These are phyloP conservation scores for Mimumesa dahlbomi DNA, from an alignment of 2,888 invertebrate genomes.

Conservation along the genomic window DNA sequence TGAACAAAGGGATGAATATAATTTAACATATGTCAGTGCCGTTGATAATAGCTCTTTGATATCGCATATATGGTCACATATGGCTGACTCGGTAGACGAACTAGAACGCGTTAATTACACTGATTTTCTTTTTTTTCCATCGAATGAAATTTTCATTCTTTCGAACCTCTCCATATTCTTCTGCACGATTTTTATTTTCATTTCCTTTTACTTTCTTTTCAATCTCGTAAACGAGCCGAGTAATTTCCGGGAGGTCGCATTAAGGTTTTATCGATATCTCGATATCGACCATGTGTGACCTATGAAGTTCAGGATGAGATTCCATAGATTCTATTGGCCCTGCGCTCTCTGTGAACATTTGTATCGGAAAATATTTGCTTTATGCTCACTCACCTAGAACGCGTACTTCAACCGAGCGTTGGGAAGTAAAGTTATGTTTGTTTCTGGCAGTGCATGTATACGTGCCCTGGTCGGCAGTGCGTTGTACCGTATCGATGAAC, in stretches of 20 bases:
- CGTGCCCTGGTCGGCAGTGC: constrained; percentile 81
- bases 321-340: constrained; percentile 21
- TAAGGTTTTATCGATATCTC: too few relatives aligned
- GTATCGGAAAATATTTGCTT: constrained; percentile 37
- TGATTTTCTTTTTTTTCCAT: background rate
- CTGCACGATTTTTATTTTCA: too few relatives aligned
- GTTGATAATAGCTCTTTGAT: constrained; percentile 37
- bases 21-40: constrained; percentile 18
- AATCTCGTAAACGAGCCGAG: too few relatives aligned
- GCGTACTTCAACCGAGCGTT: constrained; percentile 79
- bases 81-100: too few relatives aligned
- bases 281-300: constrained; percentile 26
- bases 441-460: constrained; percentile 83
- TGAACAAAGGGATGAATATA: constrained; percentile 40
- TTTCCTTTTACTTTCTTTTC: too few relatives aligned
- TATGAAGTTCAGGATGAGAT: constrained; percentile 7
- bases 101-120: too few relatives aligned
- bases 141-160: background rate
- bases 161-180: too few relatives aligned
- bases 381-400: constrained; percentile 79
- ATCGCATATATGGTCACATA: constrained; percentile 27
- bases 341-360: constrained; percentile 21
- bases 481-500: constrained; percentile 81
- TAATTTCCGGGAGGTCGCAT: too few relatives aligned
- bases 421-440: constrained; percentile 80